Conservation (phyloP, 2,797 vertebrate genomes). For the Sebastiscus albofasciatus region DNA sequence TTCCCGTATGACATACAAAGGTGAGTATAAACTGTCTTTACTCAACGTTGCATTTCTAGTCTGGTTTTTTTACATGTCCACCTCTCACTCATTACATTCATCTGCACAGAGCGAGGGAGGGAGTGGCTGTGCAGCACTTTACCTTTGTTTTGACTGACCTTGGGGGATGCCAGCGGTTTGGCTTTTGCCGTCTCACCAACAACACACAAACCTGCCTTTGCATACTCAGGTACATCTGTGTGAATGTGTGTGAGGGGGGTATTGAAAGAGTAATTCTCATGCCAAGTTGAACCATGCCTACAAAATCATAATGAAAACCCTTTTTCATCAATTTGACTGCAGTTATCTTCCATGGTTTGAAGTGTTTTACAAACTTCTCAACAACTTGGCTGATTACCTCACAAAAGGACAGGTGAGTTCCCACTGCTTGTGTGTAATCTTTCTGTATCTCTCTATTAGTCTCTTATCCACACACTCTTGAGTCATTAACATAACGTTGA, state of each 20-base stretch:
- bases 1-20: slow-evolving; percentile 91
- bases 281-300: not conserved
- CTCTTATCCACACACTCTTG: not conserved
- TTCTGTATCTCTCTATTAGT: not conserved
- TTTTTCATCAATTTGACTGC: slow-evolving; percentile 14
- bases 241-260: not conserved
- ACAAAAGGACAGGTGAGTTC: slow-evolving; percentile 87
- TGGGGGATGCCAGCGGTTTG: slow-evolving; percentile 89
- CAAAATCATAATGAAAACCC: not conserved
- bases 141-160: slow-evolving; percentile 91
- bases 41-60: not conserved
- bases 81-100: not conserved
- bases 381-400: slow-evolving; percentile 88
- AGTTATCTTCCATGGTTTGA: slow-evolving; percentile 95
- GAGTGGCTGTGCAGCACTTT: slow-evolving; percentile 87
- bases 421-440: not conserved
- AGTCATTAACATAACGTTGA: not conserved
- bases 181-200: slow-evolving; percentile 89
- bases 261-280: not conserved
- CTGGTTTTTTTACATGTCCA: not conserved
- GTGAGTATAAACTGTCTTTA: slow-evolving; percentile 62
- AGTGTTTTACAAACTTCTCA: slow-evolving; percentile 93
- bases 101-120: slow-evolving; percentile 76
- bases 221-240: slow-evolving; percentile 86
- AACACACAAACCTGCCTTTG: slow-evolving; percentile 87